Percentiles rank a stretch among this genome's conserved stretches.
Conservation (phyloP, 1,140 invertebrate species). For the Bombus impatiens region DNA sequence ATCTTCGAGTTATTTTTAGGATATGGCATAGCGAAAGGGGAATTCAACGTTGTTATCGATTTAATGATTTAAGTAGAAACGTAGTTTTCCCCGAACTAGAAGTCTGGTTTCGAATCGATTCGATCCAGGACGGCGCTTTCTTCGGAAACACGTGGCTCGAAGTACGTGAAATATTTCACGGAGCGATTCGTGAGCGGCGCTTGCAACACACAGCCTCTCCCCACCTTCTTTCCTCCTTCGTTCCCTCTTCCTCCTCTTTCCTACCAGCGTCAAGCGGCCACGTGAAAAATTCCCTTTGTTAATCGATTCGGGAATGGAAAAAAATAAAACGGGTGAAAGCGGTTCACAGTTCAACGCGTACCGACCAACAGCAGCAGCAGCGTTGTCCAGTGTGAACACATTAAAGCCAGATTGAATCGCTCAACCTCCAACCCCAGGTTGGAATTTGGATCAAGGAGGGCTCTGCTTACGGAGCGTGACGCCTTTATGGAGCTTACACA, state of each 20-base stretch:
- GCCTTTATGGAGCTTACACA: slow-evolving; percentile 77
- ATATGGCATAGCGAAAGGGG: background rate
- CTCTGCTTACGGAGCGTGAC: slow-evolving; percentile 73
- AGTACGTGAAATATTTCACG: slow-evolving; percentile 35
- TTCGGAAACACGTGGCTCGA: slow-evolving; percentile 32
- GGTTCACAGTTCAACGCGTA: slow-evolving; percentile 52
- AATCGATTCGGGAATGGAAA: slow-evolving; percentile 47
- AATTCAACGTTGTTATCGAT: background rate
- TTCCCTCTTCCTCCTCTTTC: too few species aligned
- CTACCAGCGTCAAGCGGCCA: background rate
- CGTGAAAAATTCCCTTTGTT: slow-evolving; percentile 50
- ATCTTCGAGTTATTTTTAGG: background rate
- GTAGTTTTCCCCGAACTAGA: background rate
- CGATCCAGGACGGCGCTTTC: slow-evolving; percentile 23
- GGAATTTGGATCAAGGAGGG: slow-evolving; percentile 81
- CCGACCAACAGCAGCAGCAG: slow-evolving; percentile 18
- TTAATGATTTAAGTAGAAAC: background rate
- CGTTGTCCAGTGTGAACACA: slow-evolving; percentile 52
- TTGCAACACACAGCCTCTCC: slow-evolving; percentile 20
- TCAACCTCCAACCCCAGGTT: slow-evolving; percentile 75
- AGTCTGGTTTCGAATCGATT: background rate
- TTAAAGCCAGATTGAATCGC: slow-evolving; percentile 73
- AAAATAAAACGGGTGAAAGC: slow-evolving; percentile 51
- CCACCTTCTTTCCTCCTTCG: too few species aligned
- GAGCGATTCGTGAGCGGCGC: slow-evolving; percentile 28